Evolutionary conservation across 2,888 invertebrate species (phyloP).

Genomic region (Leptinotarsa juncta): DNA sequence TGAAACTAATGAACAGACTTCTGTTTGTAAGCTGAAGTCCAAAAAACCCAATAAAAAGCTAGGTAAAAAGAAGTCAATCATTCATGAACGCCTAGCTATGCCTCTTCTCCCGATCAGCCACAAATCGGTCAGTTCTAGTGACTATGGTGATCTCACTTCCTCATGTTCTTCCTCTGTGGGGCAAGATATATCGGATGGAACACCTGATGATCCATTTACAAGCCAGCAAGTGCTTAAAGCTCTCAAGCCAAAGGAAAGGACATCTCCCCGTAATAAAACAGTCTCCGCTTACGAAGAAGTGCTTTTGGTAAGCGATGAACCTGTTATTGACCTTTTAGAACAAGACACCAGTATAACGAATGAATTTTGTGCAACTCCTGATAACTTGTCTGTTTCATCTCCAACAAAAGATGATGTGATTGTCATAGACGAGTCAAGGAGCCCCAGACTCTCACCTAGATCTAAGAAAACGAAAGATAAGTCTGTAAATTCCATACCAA

Average conservation of each 20-base stretch:
- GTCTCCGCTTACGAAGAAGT: not conserved
- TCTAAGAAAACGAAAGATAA: constrained; percentile 8
- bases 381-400: not conserved
- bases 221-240: constrained; percentile 17
- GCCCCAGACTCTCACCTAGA: constrained; percentile 14
- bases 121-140: not conserved
- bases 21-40: constrained; percentile 3
- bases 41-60: constrained; percentile 24
- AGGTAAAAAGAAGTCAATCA: constrained; percentile 20
- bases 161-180: not conserved
- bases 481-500: not conserved
- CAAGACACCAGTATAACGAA: not conserved
- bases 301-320: constrained; percentile 12
- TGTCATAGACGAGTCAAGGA: constrained; percentile 26
- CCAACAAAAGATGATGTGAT: constrained; percentile 27
- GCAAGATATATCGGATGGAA: not conserved
- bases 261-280: constrained; percentile 25
- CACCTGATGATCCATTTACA: constrained; percentile 11
- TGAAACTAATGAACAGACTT: not conserved
- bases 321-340: not conserved
- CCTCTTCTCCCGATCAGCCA: constrained; percentile 13
- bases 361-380: constrained; percentile 27
- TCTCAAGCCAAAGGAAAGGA: constrained; percentile 20
- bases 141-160: constrained; percentile 13
- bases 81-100: constrained; percentile 22